Evolutionary conservation across 2,888 invertebrate species (phyloP).

Genomic region (Chironomus riparius): DNA sequence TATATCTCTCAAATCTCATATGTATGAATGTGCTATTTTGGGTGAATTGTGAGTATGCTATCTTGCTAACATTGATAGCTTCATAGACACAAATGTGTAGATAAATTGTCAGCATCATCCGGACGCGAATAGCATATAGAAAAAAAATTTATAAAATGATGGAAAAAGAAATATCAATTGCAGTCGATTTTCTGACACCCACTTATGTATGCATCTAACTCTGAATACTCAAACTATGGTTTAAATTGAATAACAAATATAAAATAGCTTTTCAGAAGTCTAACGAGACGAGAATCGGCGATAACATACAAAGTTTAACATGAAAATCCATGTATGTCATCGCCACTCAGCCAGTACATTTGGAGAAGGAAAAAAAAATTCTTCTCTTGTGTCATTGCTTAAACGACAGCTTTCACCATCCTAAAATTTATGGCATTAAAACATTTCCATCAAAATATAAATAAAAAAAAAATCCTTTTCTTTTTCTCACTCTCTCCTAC

Average conservation of each 20-base stretch:
- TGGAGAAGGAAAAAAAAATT: not conserved
- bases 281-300: not conserved
- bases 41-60: not conserved
- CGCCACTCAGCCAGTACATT: not conserved
- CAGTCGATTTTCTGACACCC: too few species aligned
- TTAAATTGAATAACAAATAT: too few species aligned
- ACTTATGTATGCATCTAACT: too few species aligned
- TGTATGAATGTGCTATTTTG: not conserved
- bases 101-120: not conserved
- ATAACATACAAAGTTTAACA: not conserved
- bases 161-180: too few species aligned
- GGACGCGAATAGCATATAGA: too few species aligned
- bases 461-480: not conserved
- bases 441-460: not conserved
- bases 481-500: not conserved
- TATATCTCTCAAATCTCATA: not conserved
- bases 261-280: not conserved
- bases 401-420: not conserved
- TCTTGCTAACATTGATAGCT: not conserved
- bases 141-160: too few species aligned
- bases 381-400: not conserved
- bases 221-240: too few species aligned
- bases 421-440: constrained; percentile 4
- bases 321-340: not conserved
- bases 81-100: not conserved